phyloP scores from a whole-genome alignment of 2,797 vertebrate genomes.

The Hydrophis major region DNA sequence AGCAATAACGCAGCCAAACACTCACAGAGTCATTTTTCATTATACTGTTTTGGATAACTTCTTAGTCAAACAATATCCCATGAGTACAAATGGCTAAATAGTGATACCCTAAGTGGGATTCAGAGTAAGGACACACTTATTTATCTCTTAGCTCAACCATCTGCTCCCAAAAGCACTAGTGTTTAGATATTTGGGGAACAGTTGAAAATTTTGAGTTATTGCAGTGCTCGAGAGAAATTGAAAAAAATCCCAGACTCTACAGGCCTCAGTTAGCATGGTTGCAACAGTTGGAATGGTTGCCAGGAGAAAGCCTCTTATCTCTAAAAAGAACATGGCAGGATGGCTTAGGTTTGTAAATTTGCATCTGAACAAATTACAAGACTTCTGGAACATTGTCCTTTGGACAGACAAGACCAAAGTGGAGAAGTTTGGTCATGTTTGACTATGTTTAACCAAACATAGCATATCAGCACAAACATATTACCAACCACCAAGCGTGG shows the following conservation, averaged over 20 bases:
- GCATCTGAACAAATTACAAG: background rate
- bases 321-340: background rate
- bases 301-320: background rate
- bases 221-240: background rate
- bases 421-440: background rate
- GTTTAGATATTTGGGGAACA: too few relatives aligned
- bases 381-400: background rate
- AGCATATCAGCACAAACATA: background rate
- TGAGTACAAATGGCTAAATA: background rate
- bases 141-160: background rate
- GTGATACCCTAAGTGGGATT: background rate
- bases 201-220: too few relatives aligned
- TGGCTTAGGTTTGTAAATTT: background rate
- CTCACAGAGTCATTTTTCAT: background rate
- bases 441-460: background rate
- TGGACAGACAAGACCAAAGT: background rate
- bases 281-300: background rate
- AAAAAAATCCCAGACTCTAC: background rate
- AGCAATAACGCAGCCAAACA: background rate
- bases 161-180: too few relatives aligned
- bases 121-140: background rate
- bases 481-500: background rate
- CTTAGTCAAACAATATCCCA: background rate
- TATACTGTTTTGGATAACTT: background rate
- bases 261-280: background rate